phyloP scores from a whole-genome alignment of 2,797 vertebrate genomes.

The Gambusia yucatana region DNA sequence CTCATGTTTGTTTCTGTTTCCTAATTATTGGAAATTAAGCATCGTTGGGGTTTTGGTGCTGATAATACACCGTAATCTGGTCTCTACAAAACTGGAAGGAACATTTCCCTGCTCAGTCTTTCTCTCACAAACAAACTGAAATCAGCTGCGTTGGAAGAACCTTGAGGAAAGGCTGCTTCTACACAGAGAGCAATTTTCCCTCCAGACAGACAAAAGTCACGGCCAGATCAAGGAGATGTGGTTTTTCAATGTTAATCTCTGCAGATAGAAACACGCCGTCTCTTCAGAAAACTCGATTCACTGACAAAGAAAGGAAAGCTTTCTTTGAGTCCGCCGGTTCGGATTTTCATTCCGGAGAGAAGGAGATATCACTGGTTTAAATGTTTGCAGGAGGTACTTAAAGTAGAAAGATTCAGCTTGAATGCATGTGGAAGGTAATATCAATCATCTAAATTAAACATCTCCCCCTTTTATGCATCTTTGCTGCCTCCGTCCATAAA shows the following conservation, averaged over 20 bases:
- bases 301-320: not conserved
- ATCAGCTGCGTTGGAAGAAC: not conserved
- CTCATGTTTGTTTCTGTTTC: not conserved
- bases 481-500: constrained; percentile 9
- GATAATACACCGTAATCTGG: not conserved
- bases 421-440: constrained; percentile 41
- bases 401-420: constrained; percentile 21
- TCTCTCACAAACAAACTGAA: not conserved
- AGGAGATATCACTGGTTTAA: constrained; percentile 19
- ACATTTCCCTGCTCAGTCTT: not conserved
- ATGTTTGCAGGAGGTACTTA: constrained; percentile 37
- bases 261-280: not conserved
- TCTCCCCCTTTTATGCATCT: constrained; percentile 28
- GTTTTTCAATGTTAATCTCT: not conserved
- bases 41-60: not conserved
- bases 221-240: not conserved
- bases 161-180: not conserved
- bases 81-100: not conserved
- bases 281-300: constrained; percentile 12
- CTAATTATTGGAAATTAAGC: not conserved
- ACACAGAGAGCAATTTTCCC: not conserved
- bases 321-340: not conserved
- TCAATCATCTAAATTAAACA: constrained; percentile 58
- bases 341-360: not conserved
- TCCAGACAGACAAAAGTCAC: not conserved